Conservation (phyloP, 2,888 invertebrate genomes). For the Microctonus brassicae region DNA sequence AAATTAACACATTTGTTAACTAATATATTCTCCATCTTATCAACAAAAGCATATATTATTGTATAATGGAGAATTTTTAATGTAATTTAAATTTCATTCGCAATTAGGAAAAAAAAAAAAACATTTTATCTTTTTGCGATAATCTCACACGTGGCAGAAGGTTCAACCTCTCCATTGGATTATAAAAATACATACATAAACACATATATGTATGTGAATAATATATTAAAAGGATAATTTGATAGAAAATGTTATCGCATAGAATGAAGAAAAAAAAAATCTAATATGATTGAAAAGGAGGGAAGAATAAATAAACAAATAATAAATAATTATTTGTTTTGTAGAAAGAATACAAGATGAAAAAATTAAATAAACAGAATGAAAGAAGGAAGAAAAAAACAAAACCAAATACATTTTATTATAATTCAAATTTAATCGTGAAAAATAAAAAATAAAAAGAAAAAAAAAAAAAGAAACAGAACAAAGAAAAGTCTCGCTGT, state of each 20-base stretch:
- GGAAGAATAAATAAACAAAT: background rate
- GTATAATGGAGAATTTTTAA: slow-evolving; percentile 42
- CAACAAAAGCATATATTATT: background rate
- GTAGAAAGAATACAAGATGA: background rate
- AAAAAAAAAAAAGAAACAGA: slow-evolving; percentile 30
- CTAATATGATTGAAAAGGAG: background rate
- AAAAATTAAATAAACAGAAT: too few relatives aligned
- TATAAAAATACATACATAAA: slow-evolving; percentile 11
- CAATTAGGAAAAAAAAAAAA: too few relatives aligned
- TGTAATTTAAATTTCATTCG: slow-evolving; percentile 42
- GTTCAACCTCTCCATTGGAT: background rate
- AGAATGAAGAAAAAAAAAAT: background rate
- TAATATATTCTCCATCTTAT: slow-evolving; percentile 18
- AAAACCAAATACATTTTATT: background rate
- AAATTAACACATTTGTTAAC: background rate
- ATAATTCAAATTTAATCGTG: background rate
- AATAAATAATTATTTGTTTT: background rate
- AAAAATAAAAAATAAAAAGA: too few relatives aligned
- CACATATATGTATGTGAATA: slow-evolving; percentile 2
- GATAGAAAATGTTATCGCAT: slow-evolving; percentile 2
- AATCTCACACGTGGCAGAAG: slow-evolving; percentile 22
- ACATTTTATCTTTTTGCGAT: too few relatives aligned
- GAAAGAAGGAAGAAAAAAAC: background rate
- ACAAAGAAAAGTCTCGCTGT: slow-evolving; percentile 51
- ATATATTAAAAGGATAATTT: background rate